Evolutionary conservation across 2,113 vertebrate species (phyloP).

Genomic region (Lanius collurio): DNA sequence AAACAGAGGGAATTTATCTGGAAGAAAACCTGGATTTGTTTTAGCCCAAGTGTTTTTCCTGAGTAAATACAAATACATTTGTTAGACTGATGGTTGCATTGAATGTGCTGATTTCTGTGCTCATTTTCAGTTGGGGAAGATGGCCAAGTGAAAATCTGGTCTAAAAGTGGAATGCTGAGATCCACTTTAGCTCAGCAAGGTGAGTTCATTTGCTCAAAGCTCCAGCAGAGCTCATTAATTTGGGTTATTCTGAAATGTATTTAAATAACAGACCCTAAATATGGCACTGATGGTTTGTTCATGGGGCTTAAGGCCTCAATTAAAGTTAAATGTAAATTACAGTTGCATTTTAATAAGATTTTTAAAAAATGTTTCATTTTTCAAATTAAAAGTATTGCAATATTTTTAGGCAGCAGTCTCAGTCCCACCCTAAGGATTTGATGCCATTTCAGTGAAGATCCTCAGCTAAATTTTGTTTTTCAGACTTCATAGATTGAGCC

Average conservation of each 20-base stretch:
- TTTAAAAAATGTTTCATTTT: rapidly evolving
- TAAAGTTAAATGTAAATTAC: not conserved
- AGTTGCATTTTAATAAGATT: not conserved
- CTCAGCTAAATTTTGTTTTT: conserved; percentile 72
- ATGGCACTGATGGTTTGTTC: not conserved
- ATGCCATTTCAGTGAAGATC: conserved; percentile 49
- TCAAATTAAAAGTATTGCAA: not conserved
- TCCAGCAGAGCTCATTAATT: not conserved
- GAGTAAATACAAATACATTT: not conserved
- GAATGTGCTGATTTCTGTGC: not conserved
- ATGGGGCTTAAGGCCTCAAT: not conserved
- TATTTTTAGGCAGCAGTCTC: not conserved
- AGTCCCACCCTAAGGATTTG: not conserved
- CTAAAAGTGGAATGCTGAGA: conserved; percentile 96
- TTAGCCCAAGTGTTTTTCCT: not conserved
- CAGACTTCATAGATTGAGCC: conserved; percentile 76
- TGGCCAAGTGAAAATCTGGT: conserved; percentile 98
- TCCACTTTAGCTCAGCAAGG: conserved; percentile 94
- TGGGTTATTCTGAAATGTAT: not conserved
- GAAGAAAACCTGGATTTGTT: not conserved
- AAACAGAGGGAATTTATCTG: not conserved
- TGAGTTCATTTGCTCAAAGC: conserved; percentile 47
- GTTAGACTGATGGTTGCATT: not conserved
- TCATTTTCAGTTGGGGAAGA: conserved; percentile 90
- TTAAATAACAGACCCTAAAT: not conserved